These are phyloP conservation scores for Acrobeloides nanus DNA, from an alignment of 2,888 invertebrate genomes.

Conservation along the genomic window DNA sequence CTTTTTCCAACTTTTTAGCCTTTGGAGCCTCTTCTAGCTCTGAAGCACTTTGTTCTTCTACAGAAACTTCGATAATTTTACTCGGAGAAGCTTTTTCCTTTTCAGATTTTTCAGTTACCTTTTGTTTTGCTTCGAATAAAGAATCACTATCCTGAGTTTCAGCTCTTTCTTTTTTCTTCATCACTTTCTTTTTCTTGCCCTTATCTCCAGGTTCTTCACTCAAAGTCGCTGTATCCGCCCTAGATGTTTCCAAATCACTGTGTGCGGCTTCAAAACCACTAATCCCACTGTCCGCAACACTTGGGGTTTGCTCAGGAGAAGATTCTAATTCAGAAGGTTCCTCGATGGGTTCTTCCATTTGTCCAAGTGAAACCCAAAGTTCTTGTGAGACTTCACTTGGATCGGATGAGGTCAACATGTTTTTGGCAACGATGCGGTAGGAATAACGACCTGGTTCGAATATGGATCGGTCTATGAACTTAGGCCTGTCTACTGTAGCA, in stretches of 20 bases:
- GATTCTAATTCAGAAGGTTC: conserved; percentile 2
- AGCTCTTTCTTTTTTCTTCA: too few species aligned
- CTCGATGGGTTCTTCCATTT: background rate
- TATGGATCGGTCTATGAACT: conserved; percentile 42
- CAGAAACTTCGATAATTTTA: too few species aligned
- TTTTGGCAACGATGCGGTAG: conserved; percentile 38
- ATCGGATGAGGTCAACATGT: conserved; percentile 7
- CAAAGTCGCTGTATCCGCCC: too few species aligned
- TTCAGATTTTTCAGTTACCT: too few species aligned
- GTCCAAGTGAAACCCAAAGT: background rate
- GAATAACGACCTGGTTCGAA: conserved; percentile 31
- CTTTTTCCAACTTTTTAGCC: too few species aligned
- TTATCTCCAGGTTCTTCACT: too few species aligned
- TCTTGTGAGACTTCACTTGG: conserved; percentile 7
- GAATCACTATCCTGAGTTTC: too few species aligned
- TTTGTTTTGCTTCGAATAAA: conserved; percentile 5
- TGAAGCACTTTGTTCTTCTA: background rate
- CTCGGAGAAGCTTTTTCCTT: too few species aligned
- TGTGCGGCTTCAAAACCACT: conserved; percentile 12
- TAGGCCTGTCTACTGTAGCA: conserved; percentile 34
- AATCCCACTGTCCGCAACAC: conserved; percentile 8
- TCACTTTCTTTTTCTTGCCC: too few species aligned
- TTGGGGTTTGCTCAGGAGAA: conserved; percentile 1
- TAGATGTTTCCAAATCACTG: too few species aligned
- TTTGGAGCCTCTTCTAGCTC: conserved; percentile 8